Conservation (phyloP, 1,140 invertebrate species). For the Lucilia cuprina region DNA sequence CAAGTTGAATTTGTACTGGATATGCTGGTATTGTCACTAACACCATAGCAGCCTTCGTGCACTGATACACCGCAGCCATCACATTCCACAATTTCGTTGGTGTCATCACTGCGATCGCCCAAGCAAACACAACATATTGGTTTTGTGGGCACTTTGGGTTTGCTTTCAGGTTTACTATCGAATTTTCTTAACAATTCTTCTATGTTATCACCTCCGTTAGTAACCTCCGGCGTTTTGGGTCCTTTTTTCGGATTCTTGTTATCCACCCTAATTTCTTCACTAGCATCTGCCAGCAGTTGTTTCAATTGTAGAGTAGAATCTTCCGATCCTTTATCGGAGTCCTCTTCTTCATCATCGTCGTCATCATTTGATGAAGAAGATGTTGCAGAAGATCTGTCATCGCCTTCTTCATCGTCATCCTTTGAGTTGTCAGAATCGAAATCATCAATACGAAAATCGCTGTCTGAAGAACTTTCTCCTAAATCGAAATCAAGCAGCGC, state of each 20-base stretch:
- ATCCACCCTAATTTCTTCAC: constrained; percentile 3
- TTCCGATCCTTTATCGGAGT: constrained; percentile 48
- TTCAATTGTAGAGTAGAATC: constrained; percentile 58
- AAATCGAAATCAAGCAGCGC: constrained; percentile 68
- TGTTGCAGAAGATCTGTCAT: constrained; percentile 60
- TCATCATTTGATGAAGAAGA: constrained; percentile 57
- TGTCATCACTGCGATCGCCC: constrained; percentile 89
- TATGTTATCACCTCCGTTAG: constrained; percentile 42
- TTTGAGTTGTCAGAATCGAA: constrained; percentile 75
- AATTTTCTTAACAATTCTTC: constrained; percentile 24
- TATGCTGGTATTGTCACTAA: constrained; percentile 89
- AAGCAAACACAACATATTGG: constrained; percentile 93
- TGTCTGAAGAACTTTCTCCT: constrained; percentile 93
- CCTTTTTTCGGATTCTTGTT: neutral
- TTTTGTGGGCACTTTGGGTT: constrained; percentile 42
- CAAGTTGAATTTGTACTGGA: constrained; percentile 89
- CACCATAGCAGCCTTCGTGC: constrained; percentile 97
- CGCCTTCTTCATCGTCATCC: constrained; percentile 60
- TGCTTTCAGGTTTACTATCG: constrained; percentile 13
- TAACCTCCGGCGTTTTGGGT: neutral
- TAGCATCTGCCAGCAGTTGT: constrained; percentile 43
- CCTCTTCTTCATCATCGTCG: constrained; percentile 56
- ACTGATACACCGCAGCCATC: constrained; percentile 95
- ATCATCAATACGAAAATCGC: constrained; percentile 92
- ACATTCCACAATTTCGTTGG: constrained; percentile 97